These are phyloP conservation scores for Alca torda DNA, from an alignment of 2,797 vertebrate genomes.

Conservation along the genomic window DNA sequence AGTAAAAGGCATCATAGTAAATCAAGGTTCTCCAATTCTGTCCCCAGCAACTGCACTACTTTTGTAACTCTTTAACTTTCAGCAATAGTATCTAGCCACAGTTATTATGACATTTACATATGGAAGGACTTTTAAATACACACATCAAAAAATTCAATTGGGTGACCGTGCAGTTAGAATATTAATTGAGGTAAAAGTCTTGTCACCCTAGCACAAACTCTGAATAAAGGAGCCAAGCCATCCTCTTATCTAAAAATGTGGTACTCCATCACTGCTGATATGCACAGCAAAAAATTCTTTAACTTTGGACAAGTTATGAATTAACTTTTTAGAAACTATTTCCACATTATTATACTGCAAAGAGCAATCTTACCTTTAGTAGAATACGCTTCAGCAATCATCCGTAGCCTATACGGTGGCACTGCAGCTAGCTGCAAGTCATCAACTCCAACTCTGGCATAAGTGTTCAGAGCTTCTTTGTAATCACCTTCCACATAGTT, in stretches of 20 bases:
- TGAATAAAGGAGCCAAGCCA: background rate
- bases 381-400: conserved; percentile 95
- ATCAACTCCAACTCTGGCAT: conserved; percentile 84
- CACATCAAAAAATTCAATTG: background rate
- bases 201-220: background rate
- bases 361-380: conserved; percentile 87
- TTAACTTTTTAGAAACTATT: background rate
- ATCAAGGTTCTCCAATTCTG: background rate
- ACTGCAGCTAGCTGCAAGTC: conserved; percentile 88
- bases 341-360: background rate
- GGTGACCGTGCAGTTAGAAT: background rate
- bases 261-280: background rate
- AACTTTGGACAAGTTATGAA: background rate
- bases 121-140: background rate
- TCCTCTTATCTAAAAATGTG: background rate
- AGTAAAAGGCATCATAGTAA: background rate
- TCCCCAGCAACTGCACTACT: background rate
- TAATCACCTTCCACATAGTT: conserved; percentile 95
- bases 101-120: background rate
- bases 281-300: background rate
- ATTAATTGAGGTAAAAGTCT: background rate
- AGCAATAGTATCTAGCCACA: background rate
- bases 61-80: background rate
- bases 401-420: conserved; percentile 88
- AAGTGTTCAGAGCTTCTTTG: conserved; percentile 87